Evolutionary conservation across 1,140 invertebrate species (phyloP), one percentile per base, ranked within the genome.

Genomic region (Whitmania pigra): DNA sequence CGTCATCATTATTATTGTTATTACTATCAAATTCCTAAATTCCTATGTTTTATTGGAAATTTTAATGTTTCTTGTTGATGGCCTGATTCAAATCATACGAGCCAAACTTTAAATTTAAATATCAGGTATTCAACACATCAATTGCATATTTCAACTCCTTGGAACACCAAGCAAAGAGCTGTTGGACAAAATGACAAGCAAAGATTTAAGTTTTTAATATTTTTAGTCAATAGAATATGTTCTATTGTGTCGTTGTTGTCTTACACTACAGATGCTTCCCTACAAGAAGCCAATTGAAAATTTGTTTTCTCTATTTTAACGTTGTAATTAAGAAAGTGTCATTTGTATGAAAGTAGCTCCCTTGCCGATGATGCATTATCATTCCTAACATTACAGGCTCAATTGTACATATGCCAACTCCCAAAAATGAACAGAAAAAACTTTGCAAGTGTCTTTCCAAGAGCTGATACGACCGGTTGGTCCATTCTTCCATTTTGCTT

Each of bases 171-270:
- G 22, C 57, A 63, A 63, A 63, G 57, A 63, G 20, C 57, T 63
- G 22, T 63, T 63, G 57, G 29, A 63, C 29, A 63, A 63, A 63
- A 63, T 63, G 57, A 63, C 57, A 11, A 63, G 57, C 29, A 31
- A 63, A 63, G 57, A 63, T 63, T 22, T 63, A 25, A 63, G 57
- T 63, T 17, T 63, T 22, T 63, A 0, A 63, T 18, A 7, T 5
- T 49, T 49, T 49, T 49, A 15, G 5, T 15, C 43, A 49, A 15
- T n/a, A n/a, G n/a, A n/a, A n/a, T n/a, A n/a, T 49, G 15, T 49
- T 7, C 13, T 49, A 7, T 49, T 15, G 2, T 11, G 13, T 11
- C 43, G 13, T 5, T 17, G 15, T 49, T 49, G 31, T 36, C 31
- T 36, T 36, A 36, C 31, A 6, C 31, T 36, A 36, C 31, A 36